These are phyloP conservation scores for Apomyelois bistriatella DNA, from an alignment of 2,888 invertebrate species.

Conservation along the genomic window DNA sequence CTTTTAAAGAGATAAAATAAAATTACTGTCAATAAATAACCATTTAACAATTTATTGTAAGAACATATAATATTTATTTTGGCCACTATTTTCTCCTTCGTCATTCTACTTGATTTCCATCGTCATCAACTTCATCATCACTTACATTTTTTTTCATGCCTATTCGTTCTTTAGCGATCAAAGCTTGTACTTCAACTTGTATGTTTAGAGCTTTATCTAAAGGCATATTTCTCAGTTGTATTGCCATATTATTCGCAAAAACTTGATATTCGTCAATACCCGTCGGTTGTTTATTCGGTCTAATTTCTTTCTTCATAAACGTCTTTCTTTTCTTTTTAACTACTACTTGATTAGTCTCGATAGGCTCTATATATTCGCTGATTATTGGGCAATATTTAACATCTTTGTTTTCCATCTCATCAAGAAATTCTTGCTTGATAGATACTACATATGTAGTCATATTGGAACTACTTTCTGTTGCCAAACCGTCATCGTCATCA, in stretches of 20 bases:
- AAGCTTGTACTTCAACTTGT: slow-evolving; percentile 17
- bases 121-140: slow-evolving; percentile 16
- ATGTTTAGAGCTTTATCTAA: slow-evolving; percentile 17
- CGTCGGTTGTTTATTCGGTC: background rate
- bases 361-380: slow-evolving; percentile 10
- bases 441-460: slow-evolving; percentile 6
- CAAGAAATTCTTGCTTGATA: slow-evolving; percentile 16
- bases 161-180: slow-evolving; percentile 18
- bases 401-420: slow-evolving; percentile 10
- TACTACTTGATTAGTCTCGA: background rate
- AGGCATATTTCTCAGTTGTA: slow-evolving; percentile 14
- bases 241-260: slow-evolving; percentile 13
- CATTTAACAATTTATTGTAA: too few relatives aligned
- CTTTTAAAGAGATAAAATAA: too few relatives aligned
- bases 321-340: background rate
- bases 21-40: too few relatives aligned
- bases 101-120: background rate
- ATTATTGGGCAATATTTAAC: background rate
- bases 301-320: background rate
- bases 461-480: background rate
- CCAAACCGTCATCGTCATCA: background rate
- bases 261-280: slow-evolving; percentile 11
- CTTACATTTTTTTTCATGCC: slow-evolving; percentile 19
- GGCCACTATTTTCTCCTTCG: background rate
- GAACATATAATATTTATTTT: too few relatives aligned